These are phyloP conservation scores for Dicyrtomina minuta DNA, from an alignment of 2,888 invertebrate species.

Conservation along the genomic window DNA sequence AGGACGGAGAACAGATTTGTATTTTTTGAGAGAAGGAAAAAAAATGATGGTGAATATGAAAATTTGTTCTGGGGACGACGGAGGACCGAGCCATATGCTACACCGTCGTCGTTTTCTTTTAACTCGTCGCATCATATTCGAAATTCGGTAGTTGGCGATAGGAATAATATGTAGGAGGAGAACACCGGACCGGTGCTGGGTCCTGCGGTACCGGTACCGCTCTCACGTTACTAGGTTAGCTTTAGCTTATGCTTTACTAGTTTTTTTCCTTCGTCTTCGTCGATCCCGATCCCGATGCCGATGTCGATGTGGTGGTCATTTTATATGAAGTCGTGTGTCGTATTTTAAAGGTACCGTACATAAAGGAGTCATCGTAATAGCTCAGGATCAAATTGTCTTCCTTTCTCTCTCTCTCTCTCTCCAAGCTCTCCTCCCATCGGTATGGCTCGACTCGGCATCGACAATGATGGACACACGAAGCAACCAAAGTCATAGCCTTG, in stretches of 20 bases:
- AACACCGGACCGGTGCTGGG: constrained; percentile 33
- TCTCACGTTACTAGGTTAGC: constrained; percentile 6
- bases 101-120: constrained; percentile 34
- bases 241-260: too few species aligned
- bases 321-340: constrained; percentile 25
- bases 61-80: constrained; percentile 44
- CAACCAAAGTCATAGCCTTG: constrained; percentile 1
- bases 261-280: too few species aligned
- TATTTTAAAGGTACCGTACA: constrained; percentile 28
- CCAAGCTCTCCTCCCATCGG: not conserved
- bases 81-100: constrained; percentile 39
- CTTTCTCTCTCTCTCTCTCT: constrained; percentile 16
- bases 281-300: too few species aligned
- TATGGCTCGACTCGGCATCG: not conserved
- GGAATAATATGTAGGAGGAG: constrained; percentile 15
- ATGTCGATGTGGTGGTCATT: too few species aligned
- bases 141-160: not conserved
- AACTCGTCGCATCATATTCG: constrained; percentile 30
- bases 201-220: not conserved
- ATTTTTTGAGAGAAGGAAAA: constrained; percentile 37
- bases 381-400: constrained; percentile 44
- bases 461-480: constrained; percentile 48
- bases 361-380: constrained; percentile 19
- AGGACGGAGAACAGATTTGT: constrained; percentile 46
- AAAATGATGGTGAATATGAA: constrained; percentile 52